Evolutionary conservation across 2,113 vertebrate genomes (phyloP).

Genomic region (Mobula birostris): DNA sequence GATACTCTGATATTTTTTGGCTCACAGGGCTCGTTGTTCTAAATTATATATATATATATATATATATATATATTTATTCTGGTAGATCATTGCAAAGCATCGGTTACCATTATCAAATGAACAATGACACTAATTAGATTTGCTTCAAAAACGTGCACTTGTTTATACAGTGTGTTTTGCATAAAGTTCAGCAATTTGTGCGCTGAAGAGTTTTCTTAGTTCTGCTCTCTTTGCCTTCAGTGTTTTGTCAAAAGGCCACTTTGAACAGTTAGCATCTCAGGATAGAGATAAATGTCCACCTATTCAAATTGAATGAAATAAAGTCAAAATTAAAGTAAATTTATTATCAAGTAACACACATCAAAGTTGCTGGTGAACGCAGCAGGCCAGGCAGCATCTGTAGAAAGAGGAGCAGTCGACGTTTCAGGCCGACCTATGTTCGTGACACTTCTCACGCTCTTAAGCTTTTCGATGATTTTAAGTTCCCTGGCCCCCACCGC

Average conservation of each 20-base stretch:
- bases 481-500: too few relatives aligned
- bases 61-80: constrained; percentile 17
- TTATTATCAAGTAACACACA: too few relatives aligned
- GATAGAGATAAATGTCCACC: constrained; percentile 73
- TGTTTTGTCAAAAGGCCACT: constrained; percentile 87
- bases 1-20: constrained; percentile 10
- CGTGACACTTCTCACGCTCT: too few relatives aligned
- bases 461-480: too few relatives aligned
- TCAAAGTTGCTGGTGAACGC: too few relatives aligned
- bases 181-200: constrained; percentile 82
- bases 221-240: constrained; percentile 85
- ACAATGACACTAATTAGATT: constrained; percentile 38
- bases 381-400: too few relatives aligned
- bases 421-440: too few relatives aligned
- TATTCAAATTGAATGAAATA: constrained; percentile 48
- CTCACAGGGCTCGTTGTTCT: constrained; percentile 18
- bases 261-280: constrained; percentile 80
- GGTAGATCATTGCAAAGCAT: constrained; percentile 29
- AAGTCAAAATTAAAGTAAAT: too few relatives aligned
- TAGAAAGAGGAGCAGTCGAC: too few relatives aligned
- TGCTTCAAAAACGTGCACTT: constrained; percentile 1
- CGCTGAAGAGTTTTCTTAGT: constrained; percentile 68
- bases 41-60: constrained; percentile 19
- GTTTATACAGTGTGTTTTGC: constrained; percentile 73
- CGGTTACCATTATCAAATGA: constrained; percentile 22